Evolutionary conservation across 2,888 invertebrate genomes (phyloP), one percentile per base, ranked within the genome.

Genomic region (Noctua pronuba): DNA sequence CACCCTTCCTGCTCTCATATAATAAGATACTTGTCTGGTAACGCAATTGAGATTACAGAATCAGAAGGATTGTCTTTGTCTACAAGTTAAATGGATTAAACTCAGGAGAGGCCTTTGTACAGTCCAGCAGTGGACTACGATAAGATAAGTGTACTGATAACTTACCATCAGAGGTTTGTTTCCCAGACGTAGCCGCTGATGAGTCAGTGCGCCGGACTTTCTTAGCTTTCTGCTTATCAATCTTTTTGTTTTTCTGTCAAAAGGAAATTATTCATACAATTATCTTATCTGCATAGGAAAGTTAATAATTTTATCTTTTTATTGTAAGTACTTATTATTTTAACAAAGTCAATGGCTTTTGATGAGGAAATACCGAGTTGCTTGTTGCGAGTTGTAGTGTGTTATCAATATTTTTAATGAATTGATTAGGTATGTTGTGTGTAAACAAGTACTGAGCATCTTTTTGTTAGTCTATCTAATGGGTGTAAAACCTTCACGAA

Each of bases 101-200:
- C 13, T n/a, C n/a, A 6, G 55, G 79, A 31, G 31, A 60, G 18
- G 31, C 31, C 8, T 60, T 55, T 58, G 28, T 28, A 6, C 28
- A 58, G 6, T 28, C 13, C 28, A 58, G 6, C 16, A 55, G n/a
- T 58, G 58, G 28, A 16, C 2, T 28, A 2, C n/a, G 13, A n/a
- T 55, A 28, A 31, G 31, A 60, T 31, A 31, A 60, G 10, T 60
- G 18, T 1, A 60, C 18, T 16, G 31, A 60, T 28, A 58, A 77
- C 79, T 46, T 91, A 96, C 96, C 96, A 88, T 96, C 96, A 44
- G 96, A 96, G 0, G 96, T 96, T 80, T 96, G 96, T 83, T 96
- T 96, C 31, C 96, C 96, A 0, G 96, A 96, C 0, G 94, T 96
- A n/a, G 96, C 95, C 0, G 96, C 96, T 0, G 96, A 96, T 0